Evolutionary conservation across 2,888 invertebrate species (phyloP).

Genomic region (Parapristionchus giblindavisi): DNA sequence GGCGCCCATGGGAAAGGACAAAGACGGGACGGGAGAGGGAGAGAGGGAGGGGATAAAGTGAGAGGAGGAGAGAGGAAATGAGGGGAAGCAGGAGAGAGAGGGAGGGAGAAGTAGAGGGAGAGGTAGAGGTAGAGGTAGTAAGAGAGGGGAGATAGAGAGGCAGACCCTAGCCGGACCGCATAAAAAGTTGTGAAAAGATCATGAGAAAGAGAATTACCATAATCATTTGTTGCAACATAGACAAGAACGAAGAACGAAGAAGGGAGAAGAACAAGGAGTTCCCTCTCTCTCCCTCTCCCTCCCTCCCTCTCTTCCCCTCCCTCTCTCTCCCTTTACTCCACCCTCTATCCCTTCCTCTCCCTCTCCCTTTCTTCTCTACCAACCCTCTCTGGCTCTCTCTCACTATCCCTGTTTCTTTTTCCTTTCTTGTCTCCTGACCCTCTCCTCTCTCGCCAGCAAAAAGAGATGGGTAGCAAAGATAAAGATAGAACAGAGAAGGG

Average conservation of each 20-base stretch:
- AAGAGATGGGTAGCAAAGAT: too few species aligned
- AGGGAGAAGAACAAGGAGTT: too few species aligned
- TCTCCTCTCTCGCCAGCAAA: too few species aligned
- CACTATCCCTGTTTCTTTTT: too few species aligned
- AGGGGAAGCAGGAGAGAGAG: neutral
- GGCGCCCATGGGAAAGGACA: neutral
- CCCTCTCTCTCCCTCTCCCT: neutral
- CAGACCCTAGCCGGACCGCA: neutral
- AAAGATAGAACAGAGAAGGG: too few species aligned
- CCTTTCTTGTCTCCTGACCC: too few species aligned
- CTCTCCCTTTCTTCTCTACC: too few species aligned
- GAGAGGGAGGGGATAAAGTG: neutral
- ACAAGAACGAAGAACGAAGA: conserved; percentile 2
- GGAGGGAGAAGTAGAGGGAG: neutral
- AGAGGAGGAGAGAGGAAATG: neutral
- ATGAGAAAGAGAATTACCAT: neutral
- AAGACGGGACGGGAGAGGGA: neutral
- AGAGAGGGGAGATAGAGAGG: neutral
- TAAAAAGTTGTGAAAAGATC: neutral
- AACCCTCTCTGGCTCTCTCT: too few species aligned
- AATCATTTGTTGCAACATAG: too few species aligned
- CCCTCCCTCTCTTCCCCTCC: neutral
- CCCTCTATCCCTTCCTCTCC: too few species aligned
- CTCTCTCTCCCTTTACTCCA: neutral
- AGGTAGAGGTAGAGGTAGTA: neutral